Evolutionary conservation across 2,888 invertebrate species (phyloP).

Genomic region (Phaedon cochleariae): DNA sequence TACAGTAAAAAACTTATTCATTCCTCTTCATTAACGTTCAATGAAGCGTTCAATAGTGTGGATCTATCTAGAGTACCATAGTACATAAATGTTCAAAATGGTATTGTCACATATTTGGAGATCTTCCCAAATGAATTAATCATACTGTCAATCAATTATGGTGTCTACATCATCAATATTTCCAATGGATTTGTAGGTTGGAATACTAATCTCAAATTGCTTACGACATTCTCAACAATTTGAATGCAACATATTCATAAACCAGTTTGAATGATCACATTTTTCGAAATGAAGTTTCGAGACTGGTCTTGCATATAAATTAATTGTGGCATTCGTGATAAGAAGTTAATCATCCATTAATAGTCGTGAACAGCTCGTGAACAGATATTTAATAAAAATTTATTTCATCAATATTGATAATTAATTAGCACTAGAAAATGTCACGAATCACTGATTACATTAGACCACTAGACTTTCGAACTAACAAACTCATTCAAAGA

Average conservation of each 20-base stretch:
- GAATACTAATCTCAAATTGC: background rate
- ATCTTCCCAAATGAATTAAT: background rate
- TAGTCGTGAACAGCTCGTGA: too few species aligned
- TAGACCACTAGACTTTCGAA: too few species aligned
- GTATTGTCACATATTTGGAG: background rate
- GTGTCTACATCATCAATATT: background rate
- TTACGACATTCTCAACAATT: background rate
- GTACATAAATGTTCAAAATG: too few species aligned
- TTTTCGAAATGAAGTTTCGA: background rate
- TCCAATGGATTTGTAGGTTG: background rate
- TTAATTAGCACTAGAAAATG: too few species aligned
- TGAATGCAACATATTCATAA: background rate
- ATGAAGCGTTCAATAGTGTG: too few species aligned
- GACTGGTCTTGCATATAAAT: background rate
- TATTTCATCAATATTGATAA: too few species aligned
- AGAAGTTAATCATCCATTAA: background rate
- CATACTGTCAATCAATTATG: background rate
- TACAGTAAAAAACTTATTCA: too few species aligned
- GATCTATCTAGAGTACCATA: too few species aligned
- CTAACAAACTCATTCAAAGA: too few species aligned
- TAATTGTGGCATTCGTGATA: background rate
- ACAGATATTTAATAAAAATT: background rate
- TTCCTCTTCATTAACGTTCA: too few species aligned
- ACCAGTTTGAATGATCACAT: background rate
- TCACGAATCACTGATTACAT: too few species aligned